Percentiles rank a stretch among this genome's conserved stretches.
Evolutionary conservation across 2,797 vertebrate genomes (phyloP).

Genomic region (Petrocephalus sullivani): DNA sequence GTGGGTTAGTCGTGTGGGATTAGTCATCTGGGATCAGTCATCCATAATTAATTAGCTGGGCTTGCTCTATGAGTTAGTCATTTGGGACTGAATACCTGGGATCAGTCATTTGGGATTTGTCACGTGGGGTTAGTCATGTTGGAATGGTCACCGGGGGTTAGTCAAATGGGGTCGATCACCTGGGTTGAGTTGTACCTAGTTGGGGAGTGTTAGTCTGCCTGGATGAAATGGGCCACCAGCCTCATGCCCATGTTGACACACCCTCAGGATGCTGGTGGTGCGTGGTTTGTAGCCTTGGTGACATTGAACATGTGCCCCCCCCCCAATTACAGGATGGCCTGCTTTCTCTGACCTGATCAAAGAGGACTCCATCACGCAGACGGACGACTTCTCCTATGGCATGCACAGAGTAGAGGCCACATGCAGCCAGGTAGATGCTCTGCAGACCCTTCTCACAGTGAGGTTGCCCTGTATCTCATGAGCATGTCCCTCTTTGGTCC

Average conservation of each 20-base stretch:
- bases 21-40: not conserved
- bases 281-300: not conserved
- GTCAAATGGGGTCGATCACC: not conserved
- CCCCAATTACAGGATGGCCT: constrained; percentile 77
- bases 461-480: not conserved
- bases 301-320: not conserved
- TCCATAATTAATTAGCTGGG: not conserved
- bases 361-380: constrained; percentile 63
- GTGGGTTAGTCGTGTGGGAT: not conserved
- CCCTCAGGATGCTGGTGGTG: not conserved
- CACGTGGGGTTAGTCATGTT: not conserved
- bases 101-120: not conserved
- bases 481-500: not conserved
- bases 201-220: not conserved
- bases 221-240: not conserved
- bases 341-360: constrained; percentile 84
- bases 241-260: not conserved
- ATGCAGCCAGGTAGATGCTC: constrained; percentile 78
- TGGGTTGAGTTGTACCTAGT: not conserved
- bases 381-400: constrained; percentile 84
- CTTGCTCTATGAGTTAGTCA: too few relatives aligned
- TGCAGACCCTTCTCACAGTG: not conserved
- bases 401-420: constrained; percentile 88
- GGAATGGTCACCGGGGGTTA: not conserved
- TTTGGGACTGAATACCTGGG: not conserved